Percentiles rank a stretch among this genome's conserved stretches.
Evolutionary conservation across 1,140 invertebrate species (phyloP).

Genomic region (Trichonephila inaurata): DNA sequence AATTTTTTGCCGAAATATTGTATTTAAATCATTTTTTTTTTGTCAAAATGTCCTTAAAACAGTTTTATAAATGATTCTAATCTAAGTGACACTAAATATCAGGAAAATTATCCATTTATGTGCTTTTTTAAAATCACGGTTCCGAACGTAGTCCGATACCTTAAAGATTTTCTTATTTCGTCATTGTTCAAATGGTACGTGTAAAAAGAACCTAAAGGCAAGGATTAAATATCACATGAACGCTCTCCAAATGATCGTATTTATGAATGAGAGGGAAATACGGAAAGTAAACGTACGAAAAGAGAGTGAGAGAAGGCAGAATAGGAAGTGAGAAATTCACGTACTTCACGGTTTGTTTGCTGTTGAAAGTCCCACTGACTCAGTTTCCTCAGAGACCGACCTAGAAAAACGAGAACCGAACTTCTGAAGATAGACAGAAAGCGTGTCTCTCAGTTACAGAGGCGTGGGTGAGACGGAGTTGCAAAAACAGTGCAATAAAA

Average conservation of each 20-base stretch:
- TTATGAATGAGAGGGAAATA: not conserved
- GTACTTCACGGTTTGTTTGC: conserved; percentile 17
- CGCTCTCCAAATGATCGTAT: not conserved
- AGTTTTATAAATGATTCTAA: no score
- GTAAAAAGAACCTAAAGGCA: no score
- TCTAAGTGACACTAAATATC: no score
- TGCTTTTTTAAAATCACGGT: no score
- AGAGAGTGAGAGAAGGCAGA: not conserved
- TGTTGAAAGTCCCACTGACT: not conserved
- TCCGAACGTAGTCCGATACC: no score
- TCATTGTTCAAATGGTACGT: no score
- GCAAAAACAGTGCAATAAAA: not conserved
- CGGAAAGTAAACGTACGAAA: not conserved
- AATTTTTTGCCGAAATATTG: no score
- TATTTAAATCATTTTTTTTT: no score
- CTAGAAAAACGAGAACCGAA: not conserved
- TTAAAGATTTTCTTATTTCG: no score
- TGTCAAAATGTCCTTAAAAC: no score
- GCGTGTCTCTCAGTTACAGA: not conserved
- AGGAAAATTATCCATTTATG: no score
- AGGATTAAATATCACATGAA: not conserved
- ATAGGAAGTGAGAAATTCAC: not conserved
- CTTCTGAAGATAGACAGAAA: not conserved
- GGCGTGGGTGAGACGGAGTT: not conserved
- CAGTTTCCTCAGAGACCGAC: not conserved